A percentile compares a stretch with the other conserved stretches of the same genome.
Evolutionary conservation across 2,113 vertebrate species (phyloP).

Genomic region (Promerops cafer): DNA sequence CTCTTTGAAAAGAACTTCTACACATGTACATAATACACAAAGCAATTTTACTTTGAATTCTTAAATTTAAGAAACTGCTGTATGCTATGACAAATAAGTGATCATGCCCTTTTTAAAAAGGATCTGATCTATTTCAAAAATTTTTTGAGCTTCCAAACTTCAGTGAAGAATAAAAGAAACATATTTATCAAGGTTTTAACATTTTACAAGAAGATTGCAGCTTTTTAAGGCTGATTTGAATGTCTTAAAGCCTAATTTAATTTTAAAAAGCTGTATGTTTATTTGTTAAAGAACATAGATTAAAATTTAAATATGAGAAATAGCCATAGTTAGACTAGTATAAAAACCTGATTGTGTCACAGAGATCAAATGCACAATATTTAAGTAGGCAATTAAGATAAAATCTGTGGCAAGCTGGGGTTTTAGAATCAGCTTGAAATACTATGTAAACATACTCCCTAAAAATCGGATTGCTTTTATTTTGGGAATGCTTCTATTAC

Average conservation of each 20-base stretch:
- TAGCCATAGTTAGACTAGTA: neutral
- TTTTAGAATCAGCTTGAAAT: neutral
- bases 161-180: neutral
- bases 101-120: neutral
- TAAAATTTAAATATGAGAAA: neutral
- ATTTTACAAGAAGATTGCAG: neutral
- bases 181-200: neutral
- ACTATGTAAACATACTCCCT: neutral
- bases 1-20: constrained; percentile 9
- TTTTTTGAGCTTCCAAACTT: neutral
- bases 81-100: neutral
- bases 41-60: neutral
- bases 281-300: neutral
- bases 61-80: neutral
- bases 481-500: neutral
- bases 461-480: neutral
- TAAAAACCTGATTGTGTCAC: neutral
- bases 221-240: neutral
- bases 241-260: neutral
- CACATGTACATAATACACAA: neutral
- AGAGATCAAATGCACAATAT: neutral
- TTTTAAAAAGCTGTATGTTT: neutral
- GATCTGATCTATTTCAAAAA: neutral
- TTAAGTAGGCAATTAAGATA: neutral
- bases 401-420: neutral